Percentiles rank a stretch among this genome's conserved stretches.
Conservation (phyloP, 2,797 vertebrate genomes). For the Enoplosus armatus region DNA sequence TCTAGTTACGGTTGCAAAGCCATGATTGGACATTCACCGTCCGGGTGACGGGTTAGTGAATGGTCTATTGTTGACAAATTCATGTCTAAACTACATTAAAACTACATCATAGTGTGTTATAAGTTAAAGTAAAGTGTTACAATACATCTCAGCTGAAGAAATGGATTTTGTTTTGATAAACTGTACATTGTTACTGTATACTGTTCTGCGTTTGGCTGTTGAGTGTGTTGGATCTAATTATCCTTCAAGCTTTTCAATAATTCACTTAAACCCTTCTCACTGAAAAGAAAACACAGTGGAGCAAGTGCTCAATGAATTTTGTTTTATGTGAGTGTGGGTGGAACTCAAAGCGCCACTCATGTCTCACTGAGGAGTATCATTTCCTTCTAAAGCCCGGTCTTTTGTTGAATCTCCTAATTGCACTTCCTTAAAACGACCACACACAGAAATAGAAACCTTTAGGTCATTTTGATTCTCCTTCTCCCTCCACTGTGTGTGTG, state of each 20-base stretch:
- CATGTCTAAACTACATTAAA: too few species aligned
- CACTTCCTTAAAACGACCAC: not conserved
- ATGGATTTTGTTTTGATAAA: not conserved
- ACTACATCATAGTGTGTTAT: too few species aligned
- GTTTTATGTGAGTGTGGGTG: slow-evolving; percentile 6
- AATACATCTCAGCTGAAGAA: not conserved
- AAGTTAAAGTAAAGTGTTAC: not conserved
- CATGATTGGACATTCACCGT: too few species aligned
- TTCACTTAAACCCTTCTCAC: not conserved
- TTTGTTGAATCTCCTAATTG: slow-evolving; percentile 1
- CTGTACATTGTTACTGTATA: not conserved
- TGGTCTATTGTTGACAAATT: too few species aligned
- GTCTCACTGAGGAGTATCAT: not conserved
- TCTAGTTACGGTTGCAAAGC: too few species aligned
- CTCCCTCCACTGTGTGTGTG: slow-evolving; percentile 3
- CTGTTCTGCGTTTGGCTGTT: not conserved
- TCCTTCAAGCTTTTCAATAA: slow-evolving; percentile 9
- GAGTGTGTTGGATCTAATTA: not conserved
- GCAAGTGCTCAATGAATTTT: slow-evolving; percentile 3
- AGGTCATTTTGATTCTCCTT: slow-evolving; percentile 9
- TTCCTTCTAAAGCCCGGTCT: not conserved
- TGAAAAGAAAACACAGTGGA: not conserved
- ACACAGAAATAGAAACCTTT: slow-evolving; percentile 21
- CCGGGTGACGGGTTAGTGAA: too few species aligned
- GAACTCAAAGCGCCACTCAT: not conserved